Evolutionary conservation across 2,888 invertebrate species (phyloP).

Genomic region (Dasypogon diadema): DNA sequence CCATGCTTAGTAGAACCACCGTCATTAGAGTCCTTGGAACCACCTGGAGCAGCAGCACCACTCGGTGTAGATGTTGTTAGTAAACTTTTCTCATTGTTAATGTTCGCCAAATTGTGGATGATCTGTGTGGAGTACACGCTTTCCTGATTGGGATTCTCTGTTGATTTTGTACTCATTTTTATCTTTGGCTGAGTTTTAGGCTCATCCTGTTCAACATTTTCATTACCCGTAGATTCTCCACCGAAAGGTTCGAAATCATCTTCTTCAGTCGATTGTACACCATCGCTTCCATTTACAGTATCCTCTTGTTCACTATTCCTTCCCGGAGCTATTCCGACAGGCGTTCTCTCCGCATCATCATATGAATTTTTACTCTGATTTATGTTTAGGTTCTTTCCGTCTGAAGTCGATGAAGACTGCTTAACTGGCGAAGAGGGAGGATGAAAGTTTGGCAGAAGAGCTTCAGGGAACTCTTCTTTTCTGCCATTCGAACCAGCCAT

Average conservation of each 20-base stretch:
- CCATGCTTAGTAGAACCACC: slow-evolving; percentile 6
- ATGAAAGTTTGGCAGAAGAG: slow-evolving; percentile 71
- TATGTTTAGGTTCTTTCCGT: slow-evolving; percentile 52
- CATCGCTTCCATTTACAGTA: slow-evolving; percentile 46
- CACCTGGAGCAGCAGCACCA: background rate
- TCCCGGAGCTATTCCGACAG: slow-evolving; percentile 52
- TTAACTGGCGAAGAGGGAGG: slow-evolving; percentile 64
- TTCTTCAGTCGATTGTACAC: slow-evolving; percentile 41
- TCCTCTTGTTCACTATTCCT: background rate
- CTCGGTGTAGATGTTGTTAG: slow-evolving; percentile 58
- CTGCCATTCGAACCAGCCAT: slow-evolving; percentile 87
- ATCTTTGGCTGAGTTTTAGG: slow-evolving; percentile 61
- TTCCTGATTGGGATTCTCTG: slow-evolving; percentile 57
- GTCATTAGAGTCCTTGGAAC: slow-evolving; percentile 24
- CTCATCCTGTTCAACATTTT: slow-evolving; percentile 56
- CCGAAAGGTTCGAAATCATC: slow-evolving; percentile 50
- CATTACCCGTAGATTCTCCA: slow-evolving; percentile 31
- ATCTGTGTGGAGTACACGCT: slow-evolving; percentile 70
- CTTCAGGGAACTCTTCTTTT: slow-evolving; percentile 84
- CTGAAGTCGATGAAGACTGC: slow-evolving; percentile 41
- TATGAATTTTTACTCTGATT: slow-evolving; percentile 51
- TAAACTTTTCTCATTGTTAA: slow-evolving; percentile 69
- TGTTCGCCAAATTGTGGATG: slow-evolving; percentile 74
- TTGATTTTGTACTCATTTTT: slow-evolving; percentile 60
- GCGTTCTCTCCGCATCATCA: slow-evolving; percentile 41